These are phyloP conservation scores for Oncorhynchus keta DNA, from an alignment of 2,113 vertebrate species.

Conservation along the genomic window DNA sequence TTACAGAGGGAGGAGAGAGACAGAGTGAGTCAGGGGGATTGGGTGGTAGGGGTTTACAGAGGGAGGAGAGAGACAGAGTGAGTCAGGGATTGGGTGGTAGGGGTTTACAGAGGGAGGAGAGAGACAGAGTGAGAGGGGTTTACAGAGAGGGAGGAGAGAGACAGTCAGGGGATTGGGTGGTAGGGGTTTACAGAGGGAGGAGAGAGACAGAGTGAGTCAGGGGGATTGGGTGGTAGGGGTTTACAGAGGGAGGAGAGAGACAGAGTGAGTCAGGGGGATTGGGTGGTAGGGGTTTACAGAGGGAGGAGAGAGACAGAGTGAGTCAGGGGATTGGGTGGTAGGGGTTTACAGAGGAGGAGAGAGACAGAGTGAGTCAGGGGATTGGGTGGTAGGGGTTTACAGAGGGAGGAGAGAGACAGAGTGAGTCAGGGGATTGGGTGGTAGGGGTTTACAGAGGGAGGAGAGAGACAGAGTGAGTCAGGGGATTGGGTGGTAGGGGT, in stretches of 20 bases:
- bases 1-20: conserved; percentile 9
- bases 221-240: conserved; percentile 28
- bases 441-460: conserved; percentile 20
- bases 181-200: conserved; percentile 22
- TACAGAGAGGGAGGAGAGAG: too few relatives aligned
- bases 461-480: not conserved
- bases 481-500: conserved; percentile 28
- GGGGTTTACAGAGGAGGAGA: conserved; percentile 25
- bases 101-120: conserved; percentile 24
- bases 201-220: conserved; percentile 1
- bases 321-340: conserved; percentile 18
- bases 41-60: conserved; percentile 27
- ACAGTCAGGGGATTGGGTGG: conserved; percentile 25
- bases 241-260: conserved; percentile 9
- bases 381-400: conserved; percentile 30
- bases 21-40: conserved; percentile 15
- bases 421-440: conserved; percentile 20
- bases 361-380: conserved; percentile 10
- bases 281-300: conserved; percentile 27
- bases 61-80: not conserved
- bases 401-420: not conserved
- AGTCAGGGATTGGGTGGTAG: conserved; percentile 20
- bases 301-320: not conserved
- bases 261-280: conserved; percentile 15
- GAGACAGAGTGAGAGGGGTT: not conserved